phyloP scores from a whole-genome alignment of 2,113 vertebrate genomes.

The Gavialis gangeticus region DNA sequence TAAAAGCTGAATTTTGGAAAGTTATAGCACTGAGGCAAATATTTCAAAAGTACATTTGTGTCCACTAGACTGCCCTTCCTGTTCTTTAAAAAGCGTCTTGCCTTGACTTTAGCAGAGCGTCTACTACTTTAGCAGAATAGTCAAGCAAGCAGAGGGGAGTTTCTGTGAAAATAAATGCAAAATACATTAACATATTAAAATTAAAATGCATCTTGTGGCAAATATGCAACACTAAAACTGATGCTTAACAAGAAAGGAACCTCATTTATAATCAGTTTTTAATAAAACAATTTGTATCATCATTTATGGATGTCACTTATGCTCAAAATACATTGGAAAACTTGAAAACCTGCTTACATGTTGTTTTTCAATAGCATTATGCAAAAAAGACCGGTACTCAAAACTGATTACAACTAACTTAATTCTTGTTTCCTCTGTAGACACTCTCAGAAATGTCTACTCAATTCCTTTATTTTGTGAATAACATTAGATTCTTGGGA shows the following conservation, averaged over 20 bases:
- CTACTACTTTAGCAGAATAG: not conserved
- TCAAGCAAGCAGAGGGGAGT: not conserved
- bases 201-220: not conserved
- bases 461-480: conserved; percentile 7
- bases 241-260: not conserved
- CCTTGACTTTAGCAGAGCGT: not conserved
- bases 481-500: not conserved
- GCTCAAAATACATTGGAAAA: not conserved
- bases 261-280: not conserved
- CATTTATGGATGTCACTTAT: not conserved
- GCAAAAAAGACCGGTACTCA: not conserved
- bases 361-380: not conserved
- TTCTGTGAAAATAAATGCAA: not conserved
- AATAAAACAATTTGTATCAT: not conserved
- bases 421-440: not conserved
- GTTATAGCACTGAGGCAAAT: not conserved
- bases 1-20: not conserved
- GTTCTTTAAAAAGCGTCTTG: not conserved
- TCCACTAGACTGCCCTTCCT: not conserved
- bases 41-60: not conserved
- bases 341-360: not conserved
- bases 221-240: not conserved
- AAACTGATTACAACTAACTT: not conserved
- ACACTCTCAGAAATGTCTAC: not conserved
- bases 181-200: not conserved